Conservation (phyloP, 1,140 invertebrate species). For the Caenorhabditis briggsae region DNA sequence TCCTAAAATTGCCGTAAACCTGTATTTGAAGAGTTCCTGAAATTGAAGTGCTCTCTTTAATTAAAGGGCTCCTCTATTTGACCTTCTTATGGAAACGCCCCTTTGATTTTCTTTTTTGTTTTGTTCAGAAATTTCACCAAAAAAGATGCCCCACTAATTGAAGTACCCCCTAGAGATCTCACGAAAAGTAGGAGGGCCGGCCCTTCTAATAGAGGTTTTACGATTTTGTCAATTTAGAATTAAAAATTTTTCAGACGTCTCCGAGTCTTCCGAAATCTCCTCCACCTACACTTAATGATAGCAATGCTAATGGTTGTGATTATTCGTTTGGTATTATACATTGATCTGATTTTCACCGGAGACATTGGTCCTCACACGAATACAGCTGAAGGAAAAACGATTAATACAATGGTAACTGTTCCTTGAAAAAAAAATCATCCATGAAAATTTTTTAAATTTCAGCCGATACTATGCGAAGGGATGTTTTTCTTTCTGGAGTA, state of each 20-base stretch:
- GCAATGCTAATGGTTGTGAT: constrained; percentile 88
- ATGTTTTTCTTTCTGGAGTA: constrained; percentile 88
- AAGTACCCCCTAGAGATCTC: no score
- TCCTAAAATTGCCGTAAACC: no score
- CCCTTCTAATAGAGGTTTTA: constrained; percentile 28
- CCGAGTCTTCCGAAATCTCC: constrained; percentile 87
- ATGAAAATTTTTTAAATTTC: constrained; percentile 70
- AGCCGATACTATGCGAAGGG: constrained; percentile 86
- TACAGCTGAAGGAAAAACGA: constrained; percentile 76
- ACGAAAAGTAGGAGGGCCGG: no score
- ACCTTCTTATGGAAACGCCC: no score
- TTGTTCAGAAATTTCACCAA: no score
- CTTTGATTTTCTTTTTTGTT: no score
- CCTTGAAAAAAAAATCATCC: background rate
- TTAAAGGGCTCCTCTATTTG: no score
- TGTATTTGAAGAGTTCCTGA: no score
- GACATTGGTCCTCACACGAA: constrained; percentile 57
- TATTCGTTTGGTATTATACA: constrained; percentile 87
- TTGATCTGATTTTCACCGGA: constrained; percentile 84
- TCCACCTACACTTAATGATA: constrained; percentile 89
- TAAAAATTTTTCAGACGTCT: constrained; percentile 82
- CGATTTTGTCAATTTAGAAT: background rate
- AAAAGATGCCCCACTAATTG: no score
- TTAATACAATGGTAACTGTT: constrained; percentile 85
- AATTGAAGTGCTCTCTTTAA: no score